phyloP scores from a whole-genome alignment of 2,113 vertebrate species.

The Daboia siamensis region DNA sequence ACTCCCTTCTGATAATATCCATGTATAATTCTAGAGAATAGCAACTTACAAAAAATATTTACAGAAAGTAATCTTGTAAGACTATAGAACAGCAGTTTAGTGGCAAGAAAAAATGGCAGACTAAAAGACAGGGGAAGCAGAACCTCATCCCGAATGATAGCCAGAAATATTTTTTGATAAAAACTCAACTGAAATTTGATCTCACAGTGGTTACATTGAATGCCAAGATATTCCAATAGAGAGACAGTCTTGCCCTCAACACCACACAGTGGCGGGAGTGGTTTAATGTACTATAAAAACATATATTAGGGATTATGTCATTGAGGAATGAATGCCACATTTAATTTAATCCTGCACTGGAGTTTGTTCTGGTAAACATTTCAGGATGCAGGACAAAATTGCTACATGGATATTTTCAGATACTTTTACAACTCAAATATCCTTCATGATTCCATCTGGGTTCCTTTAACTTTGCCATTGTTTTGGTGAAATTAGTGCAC shows the following conservation, averaged over 20 bases:
- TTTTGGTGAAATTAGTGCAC: neutral
- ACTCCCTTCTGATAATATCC: neutral
- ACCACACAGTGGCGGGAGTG: neutral
- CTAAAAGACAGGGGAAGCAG: neutral
- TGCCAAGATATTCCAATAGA: neutral
- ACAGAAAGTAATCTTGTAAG: neutral
- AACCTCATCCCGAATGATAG: neutral
- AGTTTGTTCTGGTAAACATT: neutral
- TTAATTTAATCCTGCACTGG: neutral
- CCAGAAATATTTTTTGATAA: slow-evolving; percentile 14
- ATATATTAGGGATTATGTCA: slow-evolving; percentile 26
- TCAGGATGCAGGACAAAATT: neutral
- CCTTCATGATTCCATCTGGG: neutral
- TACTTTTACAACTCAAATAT: neutral
- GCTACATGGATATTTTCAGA: neutral
- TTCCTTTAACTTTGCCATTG: neutral
- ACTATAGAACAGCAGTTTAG: neutral
- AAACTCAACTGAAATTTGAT: slow-evolving; percentile 27
- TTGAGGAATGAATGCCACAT: neutral
- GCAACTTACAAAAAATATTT: neutral
- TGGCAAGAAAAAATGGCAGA: neutral
- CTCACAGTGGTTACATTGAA: neutral
- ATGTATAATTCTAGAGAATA: neutral
- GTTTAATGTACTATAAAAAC: neutral
- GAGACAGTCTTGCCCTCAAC: neutral